Base-by-base conservation (phyloP, 2,888 invertebrate species). In the Drosophila nr. perissopoda region DNA sequence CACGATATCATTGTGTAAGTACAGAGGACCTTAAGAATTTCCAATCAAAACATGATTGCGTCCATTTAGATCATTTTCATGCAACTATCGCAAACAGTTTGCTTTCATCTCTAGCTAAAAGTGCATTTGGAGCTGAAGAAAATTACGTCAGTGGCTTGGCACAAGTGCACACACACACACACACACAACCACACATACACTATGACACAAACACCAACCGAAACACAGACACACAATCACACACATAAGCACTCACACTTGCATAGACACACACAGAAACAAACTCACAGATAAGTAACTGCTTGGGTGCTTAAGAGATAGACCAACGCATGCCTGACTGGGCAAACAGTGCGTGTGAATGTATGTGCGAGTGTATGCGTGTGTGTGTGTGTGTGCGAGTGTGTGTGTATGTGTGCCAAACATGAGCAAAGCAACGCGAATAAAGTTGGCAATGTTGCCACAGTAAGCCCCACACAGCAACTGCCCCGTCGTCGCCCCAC, bases 111-210 rank as follows among this genome's bases (percentile, higher is more conserved):
- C 85, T 84, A 70, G 64, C 62, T 59, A 58, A 56, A 82, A 89
- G 83, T 89, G 89, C 89, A 87, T 82, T 89, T 82, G 71, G 51
- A 71, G 85, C 74, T 89, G 74, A 82, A 74, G 82, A 89, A 78
- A 84, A 87, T 87, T 89, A 88, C 90, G 84, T 90, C 90, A 87
- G 84, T 77, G 81, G 85, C 73, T 84, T 74, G 88, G 60, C 75
- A 56, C 71, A 84, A 69, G 79, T 56, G 69, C 70, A 73, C 62
- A 64, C 38, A 70, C 51, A 53, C 33, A 36, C 27, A n/a, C n/a
- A 31, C 31, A 31, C 29, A 54, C 40, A 10, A 31, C 10, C 31
- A 38, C 38, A 53, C 36, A 49, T 25, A 42, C n/a, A 49, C n/a
- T 51, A n/a, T 49, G 25, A 56, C 27, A 57, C 18, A 49, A 31